Base-by-base conservation (phyloP, 2,888 invertebrate genomes). In the Hydropsyche betteni region DNA sequence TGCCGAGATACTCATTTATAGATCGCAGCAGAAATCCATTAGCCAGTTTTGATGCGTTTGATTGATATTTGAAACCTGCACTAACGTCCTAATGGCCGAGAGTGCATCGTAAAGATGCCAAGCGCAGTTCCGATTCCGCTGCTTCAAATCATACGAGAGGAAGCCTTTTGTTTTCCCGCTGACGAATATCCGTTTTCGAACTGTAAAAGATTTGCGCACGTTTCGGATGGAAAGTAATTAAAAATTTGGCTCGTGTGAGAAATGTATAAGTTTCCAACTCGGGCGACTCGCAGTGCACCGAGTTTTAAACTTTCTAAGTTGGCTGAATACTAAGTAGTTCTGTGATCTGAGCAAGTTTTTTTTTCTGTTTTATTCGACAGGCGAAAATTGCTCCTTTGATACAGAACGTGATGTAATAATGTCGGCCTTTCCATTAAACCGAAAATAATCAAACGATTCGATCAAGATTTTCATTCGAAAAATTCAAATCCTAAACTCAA, bases 321-420 rank as follows among this genome's bases (percentile, higher is more conserved):
- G 16, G 36, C 76, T 44, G 76, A 68, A 76, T 76, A 74, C 69
- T 68, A 74, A 75, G 61, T 70, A 73, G 73, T 55, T 44, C 38
- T 61, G 61, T 38, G 14, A 58, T 16, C 24, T 10, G 44, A 36
- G 12, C 5, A 12, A 53, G 70, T 16, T 24, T 70, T 53, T 51
- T 44, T 44, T 44, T 44, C 10, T 44, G 10, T 44, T 10, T 6
- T 44, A 10, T 44, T 44, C 6, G 44, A 8, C 24, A 53, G 33
- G 34, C 10, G 50, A 10, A 12, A 24, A 14, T 12, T 44, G 68
- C 69, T 69, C 61, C 70, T 75, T 77, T 75, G 77, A 75, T 72
- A 68, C 72, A 33, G 75, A n/a, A 75, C 75, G 77, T 77, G 75
- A 77, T 72, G 75, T 77, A 71, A 76, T 76, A 74, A 76, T 76